phyloP scores from a whole-genome alignment of 2,113 vertebrate species.

The Hippolais icterina region DNA sequence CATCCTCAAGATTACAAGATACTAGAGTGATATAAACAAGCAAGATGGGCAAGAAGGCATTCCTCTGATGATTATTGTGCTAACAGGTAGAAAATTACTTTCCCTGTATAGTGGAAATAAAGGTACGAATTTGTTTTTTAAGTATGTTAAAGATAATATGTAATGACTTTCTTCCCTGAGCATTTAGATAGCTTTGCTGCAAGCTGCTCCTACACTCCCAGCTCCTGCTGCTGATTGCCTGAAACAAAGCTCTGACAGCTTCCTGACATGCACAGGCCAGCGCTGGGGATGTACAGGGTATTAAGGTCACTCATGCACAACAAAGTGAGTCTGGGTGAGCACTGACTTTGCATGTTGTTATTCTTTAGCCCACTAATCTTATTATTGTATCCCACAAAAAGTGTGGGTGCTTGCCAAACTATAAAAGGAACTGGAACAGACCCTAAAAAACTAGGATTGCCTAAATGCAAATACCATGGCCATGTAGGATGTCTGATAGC shows the following conservation, averaged over 20 bases:
- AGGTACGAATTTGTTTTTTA: background rate
- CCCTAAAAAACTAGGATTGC: background rate
- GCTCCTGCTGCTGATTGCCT: background rate
- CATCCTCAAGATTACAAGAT: background rate
- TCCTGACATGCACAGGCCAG: background rate
- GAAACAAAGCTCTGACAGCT: background rate
- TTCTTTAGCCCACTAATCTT: background rate
- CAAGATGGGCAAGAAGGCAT: background rate
- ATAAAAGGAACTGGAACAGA: background rate
- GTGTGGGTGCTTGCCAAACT: background rate
- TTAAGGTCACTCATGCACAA: slow-evolving; percentile 41
- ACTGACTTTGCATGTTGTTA: background rate
- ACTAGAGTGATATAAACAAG: background rate
- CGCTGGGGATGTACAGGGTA: background rate
- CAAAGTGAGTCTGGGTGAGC: background rate
- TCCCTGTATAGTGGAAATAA: background rate
- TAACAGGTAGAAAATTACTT: background rate
- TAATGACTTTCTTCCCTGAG: background rate
- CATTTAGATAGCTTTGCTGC: background rate
- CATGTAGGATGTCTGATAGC: background rate
- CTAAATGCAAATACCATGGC: background rate
- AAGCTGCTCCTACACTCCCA: background rate
- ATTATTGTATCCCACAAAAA: background rate
- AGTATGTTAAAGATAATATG: background rate
- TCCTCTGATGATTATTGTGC: background rate